Percentiles rank a stretch among this genome's conserved stretches.
These are phyloP conservation scores for Lasioglossum marginatum DNA, from an alignment of 2,888 invertebrate species.

Conservation along the genomic window DNA sequence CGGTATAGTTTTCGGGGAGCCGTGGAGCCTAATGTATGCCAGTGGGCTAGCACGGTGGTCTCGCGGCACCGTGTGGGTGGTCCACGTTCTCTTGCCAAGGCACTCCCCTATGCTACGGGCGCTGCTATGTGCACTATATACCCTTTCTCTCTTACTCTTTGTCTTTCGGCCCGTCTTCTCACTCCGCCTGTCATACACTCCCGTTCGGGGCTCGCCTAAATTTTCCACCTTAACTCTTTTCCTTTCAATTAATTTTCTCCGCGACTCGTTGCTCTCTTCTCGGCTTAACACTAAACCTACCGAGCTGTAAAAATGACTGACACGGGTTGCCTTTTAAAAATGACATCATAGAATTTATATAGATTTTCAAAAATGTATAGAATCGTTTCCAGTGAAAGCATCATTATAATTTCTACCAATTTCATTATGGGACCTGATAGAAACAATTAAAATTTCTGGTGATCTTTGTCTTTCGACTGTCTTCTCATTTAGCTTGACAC, in stretches of 20 bases:
- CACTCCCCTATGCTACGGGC: constrained; percentile 79
- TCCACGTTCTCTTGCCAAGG: constrained; percentile 83
- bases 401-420: too few relatives aligned
- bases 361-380: too few relatives aligned
- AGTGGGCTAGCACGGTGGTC: constrained; percentile 85
- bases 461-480: too few relatives aligned
- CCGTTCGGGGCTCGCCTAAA: constrained; percentile 24
- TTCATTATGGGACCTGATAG: too few relatives aligned
- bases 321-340: too few relatives aligned
- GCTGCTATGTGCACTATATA: constrained; percentile 79
- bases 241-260: neutral
- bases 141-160: constrained; percentile 63
- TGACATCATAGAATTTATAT: too few relatives aligned
- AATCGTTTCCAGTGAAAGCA: too few relatives aligned
- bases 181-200: constrained; percentile 23
- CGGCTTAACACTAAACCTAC: too few relatives aligned
- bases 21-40: constrained; percentile 84
- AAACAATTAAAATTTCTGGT: too few relatives aligned
- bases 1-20: constrained; percentile 81
- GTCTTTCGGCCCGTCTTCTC: constrained; percentile 26
- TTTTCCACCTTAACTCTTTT: constrained; percentile 35
- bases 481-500: too few relatives aligned
- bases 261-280: neutral
- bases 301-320: too few relatives aligned
- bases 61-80: constrained; percentile 84